These are phyloP conservation scores for Acipenser transmontanus DNA, from an alignment of 2,797 vertebrate genomes.

Conservation along the genomic window DNA sequence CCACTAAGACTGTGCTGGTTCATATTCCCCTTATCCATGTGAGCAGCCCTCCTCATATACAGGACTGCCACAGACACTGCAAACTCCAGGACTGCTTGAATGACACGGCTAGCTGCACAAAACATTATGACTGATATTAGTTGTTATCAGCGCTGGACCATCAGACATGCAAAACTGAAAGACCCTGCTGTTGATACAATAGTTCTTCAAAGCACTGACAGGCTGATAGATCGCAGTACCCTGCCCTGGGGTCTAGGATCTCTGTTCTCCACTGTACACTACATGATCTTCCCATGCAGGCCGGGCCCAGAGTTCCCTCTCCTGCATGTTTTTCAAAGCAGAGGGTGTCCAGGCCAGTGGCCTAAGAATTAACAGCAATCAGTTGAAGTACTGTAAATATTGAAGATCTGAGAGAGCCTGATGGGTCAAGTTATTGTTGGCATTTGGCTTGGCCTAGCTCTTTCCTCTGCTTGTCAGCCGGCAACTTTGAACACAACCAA, in stretches of 20 bases:
- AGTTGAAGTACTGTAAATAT: background rate
- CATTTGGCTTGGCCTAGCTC: background rate
- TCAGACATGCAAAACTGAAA: slow-evolving; percentile 35
- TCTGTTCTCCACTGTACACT: background rate
- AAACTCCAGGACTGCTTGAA: slow-evolving; percentile 5
- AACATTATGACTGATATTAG: slow-evolving; percentile 36
- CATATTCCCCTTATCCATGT: no score
- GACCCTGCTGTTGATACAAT: slow-evolving; percentile 34
- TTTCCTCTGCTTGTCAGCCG: background rate
- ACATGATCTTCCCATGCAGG: background rate
- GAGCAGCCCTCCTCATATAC: no score
- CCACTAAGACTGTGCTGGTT: no score
- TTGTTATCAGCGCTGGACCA: slow-evolving; percentile 51
- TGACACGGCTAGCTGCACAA: background rate
- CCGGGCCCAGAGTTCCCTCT: background rate
- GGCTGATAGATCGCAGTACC: background rate
- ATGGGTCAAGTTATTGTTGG: slow-evolving; percentile 1
- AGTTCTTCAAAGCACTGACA: slow-evolving; percentile 11
- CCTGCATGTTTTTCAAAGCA: background rate
- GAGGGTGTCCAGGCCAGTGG: background rate
- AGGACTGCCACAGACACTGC: no score
- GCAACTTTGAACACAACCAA: background rate
- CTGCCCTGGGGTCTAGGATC: background rate
- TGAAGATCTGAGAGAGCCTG: background rate
- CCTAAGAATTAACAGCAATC: background rate